phyloP scores from a whole-genome alignment of 1,140 invertebrate genomes.

The Pararge aegeria region DNA sequence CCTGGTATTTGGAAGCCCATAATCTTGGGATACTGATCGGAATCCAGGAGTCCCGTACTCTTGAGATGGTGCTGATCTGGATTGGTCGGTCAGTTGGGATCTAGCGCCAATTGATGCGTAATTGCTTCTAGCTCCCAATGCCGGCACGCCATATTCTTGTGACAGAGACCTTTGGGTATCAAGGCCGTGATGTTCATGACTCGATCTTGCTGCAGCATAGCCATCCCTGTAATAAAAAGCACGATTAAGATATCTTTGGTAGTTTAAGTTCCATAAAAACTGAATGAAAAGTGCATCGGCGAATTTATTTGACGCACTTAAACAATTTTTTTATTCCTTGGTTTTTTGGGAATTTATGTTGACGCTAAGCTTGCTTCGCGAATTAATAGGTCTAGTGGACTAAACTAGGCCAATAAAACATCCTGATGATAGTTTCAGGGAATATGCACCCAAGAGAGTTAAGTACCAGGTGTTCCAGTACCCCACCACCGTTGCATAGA shows the following conservation, averaged over 20 bases:
- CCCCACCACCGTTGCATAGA: too few species aligned
- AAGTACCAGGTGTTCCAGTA: too few species aligned
- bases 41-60: conserved; percentile 19
- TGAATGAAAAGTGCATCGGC: too few species aligned
- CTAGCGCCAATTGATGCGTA: conserved; percentile 10
- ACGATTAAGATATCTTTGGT: not conserved
- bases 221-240: conserved; percentile 45
- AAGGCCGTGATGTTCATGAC: conserved; percentile 24
- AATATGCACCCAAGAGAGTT: too few species aligned
- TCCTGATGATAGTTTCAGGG: too few species aligned
- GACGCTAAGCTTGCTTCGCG: too few species aligned
- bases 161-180: conserved; percentile 44
- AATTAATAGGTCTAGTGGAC: too few species aligned
- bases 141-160: conserved; percentile 33
- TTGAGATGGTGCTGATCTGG: conserved; percentile 13
- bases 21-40: conserved; percentile 38
- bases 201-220: conserved; percentile 42
- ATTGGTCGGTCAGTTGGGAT: not conserved
- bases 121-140: conserved; percentile 11
- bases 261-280: too few species aligned
- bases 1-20: conserved; percentile 21
- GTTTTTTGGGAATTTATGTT: too few species aligned
- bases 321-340: too few species aligned
- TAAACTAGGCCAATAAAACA: too few species aligned
- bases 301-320: too few species aligned